Evolutionary conservation across 2,888 invertebrate species (phyloP).

Genomic region (Balanococcus diminutus): DNA sequence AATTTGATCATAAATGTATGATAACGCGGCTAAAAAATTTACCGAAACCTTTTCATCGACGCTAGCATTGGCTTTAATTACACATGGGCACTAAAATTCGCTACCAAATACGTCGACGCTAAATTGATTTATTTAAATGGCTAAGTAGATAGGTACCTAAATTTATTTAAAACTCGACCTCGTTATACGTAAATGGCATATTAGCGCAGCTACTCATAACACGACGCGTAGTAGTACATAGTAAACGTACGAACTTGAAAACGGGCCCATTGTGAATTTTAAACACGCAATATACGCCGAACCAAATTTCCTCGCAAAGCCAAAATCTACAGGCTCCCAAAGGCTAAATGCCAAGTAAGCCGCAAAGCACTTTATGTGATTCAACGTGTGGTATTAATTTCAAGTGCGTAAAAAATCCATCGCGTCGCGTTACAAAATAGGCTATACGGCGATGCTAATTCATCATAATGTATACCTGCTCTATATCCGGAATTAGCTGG

Average conservation of each 20-base stretch:
- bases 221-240: neutral
- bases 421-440: neutral
- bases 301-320: neutral
- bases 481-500: constrained; percentile 43
- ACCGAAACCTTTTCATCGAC: neutral
- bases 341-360: neutral
- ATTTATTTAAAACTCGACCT: neutral
- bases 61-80: neutral
- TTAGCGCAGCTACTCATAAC: neutral
- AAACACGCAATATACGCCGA: neutral
- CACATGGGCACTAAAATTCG: neutral
- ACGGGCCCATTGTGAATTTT: neutral
- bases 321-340: neutral
- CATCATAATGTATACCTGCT: constrained; percentile 21
- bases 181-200: neutral
- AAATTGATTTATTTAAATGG: constrained; percentile 13
- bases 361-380: neutral
- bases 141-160: neutral
- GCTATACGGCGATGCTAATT: neutral
- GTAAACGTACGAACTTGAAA: neutral
- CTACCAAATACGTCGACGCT: neutral
- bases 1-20: no score
- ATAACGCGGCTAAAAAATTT: neutral
- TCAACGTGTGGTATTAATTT: neutral
- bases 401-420: neutral